These are phyloP conservation scores for Neomorphus geoffroyi DNA, from an alignment of 2,797 vertebrate genomes.

Conservation along the genomic window DNA sequence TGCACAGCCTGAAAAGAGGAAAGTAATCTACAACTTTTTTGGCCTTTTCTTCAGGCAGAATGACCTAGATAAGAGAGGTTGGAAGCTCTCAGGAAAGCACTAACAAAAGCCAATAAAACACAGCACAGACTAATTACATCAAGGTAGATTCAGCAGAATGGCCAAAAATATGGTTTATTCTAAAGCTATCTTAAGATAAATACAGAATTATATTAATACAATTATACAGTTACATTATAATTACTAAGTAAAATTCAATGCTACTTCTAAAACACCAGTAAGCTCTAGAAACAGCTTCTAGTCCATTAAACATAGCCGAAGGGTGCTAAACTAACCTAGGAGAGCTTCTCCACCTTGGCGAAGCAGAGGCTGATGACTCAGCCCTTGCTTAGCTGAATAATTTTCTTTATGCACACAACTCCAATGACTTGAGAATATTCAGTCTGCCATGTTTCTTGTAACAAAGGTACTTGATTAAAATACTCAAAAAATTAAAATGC, in stretches of 20 bases:
- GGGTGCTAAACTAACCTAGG: neutral
- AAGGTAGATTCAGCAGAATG: neutral
- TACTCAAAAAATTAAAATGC: neutral
- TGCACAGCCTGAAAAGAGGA: neutral
- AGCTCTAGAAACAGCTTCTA: neutral
- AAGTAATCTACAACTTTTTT: neutral
- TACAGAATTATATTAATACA: neutral
- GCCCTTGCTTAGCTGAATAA: neutral
- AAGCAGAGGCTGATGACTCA: neutral
- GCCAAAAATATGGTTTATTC: neutral
- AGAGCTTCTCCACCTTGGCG: neutral
- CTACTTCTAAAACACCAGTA: neutral
- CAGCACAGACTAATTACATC: neutral
- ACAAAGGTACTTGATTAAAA: neutral
- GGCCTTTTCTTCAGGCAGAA: neutral
- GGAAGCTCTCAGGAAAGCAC: neutral
- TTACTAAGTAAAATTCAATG: neutral
- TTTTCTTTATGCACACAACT: neutral
- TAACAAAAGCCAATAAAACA: neutral
- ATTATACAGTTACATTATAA: neutral
- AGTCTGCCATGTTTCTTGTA: neutral
- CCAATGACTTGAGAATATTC: neutral
- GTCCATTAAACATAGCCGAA: neutral
- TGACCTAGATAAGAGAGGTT: neutral
- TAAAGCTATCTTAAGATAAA: neutral